A percentile compares a stretch with the other conserved stretches of the same genome.
Conservation (phyloP, 2,113 vertebrate genomes). For the Herpailurus yagouaroundi region DNA sequence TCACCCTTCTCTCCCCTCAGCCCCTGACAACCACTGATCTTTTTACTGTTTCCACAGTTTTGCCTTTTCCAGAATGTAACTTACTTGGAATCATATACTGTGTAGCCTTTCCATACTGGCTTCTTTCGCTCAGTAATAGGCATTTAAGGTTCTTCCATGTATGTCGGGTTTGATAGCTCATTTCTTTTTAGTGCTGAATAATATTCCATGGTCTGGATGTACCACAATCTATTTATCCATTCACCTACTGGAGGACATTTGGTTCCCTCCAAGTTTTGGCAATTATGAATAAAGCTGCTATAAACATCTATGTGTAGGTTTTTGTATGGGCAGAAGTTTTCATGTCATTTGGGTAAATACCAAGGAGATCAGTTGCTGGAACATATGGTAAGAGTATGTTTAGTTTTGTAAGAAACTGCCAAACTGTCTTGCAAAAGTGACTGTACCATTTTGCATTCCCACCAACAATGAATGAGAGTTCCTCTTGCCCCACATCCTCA, state of each 20-base stretch:
- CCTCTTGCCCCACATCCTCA: neutral
- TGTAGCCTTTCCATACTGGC: neutral
- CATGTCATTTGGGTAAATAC: slow-evolving; percentile 25
- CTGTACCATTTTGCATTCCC: neutral
- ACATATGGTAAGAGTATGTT: neutral
- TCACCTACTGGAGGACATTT: slow-evolving; percentile 4
- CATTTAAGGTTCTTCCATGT: neutral
- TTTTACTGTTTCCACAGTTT: neutral
- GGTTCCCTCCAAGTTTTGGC: neutral
- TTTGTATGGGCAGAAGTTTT: slow-evolving; percentile 30
- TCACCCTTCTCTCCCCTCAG: neutral
- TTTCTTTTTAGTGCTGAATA: neutral
- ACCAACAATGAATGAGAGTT: neutral
- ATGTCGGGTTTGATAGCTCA: slow-evolving; percentile 1
- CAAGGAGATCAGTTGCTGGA: neutral
- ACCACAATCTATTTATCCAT: neutral
- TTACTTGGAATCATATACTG: neutral
- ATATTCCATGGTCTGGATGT: neutral
- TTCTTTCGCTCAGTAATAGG: neutral
- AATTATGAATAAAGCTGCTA: slow-evolving; percentile 13
- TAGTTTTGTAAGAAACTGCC: slow-evolving; percentile 9
- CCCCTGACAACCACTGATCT: neutral
- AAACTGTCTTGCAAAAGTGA: neutral
- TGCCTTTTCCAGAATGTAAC: neutral
- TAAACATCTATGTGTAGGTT: neutral